A percentile compares a stretch with the other conserved stretches of the same genome.
phyloP scores from a whole-genome alignment of 1,140 invertebrate genomes.

The Ceratina australensis region DNA sequence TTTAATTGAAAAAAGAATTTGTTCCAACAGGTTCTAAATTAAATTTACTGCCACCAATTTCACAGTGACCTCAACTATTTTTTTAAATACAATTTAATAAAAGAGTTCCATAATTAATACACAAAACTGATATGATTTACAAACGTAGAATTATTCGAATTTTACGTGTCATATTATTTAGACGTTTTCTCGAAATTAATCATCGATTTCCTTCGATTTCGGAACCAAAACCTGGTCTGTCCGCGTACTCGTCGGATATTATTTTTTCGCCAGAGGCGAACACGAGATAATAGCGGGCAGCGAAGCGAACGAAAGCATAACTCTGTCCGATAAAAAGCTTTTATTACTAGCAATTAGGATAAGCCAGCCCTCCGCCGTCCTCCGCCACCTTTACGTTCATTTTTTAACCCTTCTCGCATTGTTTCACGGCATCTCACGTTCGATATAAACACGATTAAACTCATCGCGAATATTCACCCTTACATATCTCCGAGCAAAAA shows the following conservation, averaged over 20 bases:
- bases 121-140: too few species aligned
- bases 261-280: constrained; percentile 63
- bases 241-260: constrained; percentile 58
- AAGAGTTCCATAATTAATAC: too few species aligned
- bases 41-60: too few species aligned
- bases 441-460: constrained; percentile 18
- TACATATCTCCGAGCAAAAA: too few species aligned
- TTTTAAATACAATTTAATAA: too few species aligned
- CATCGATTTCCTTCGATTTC: constrained; percentile 4
- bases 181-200: neutral
- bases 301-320: constrained; percentile 68
- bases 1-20: too few species aligned
- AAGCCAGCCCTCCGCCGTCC: constrained; percentile 48
- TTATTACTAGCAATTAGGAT: constrained; percentile 70
- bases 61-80: too few species aligned
- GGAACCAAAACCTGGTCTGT: constrained; percentile 24
- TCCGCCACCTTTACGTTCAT: neutral
- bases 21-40: too few species aligned
- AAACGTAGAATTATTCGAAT: too few species aligned
- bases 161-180: too few species aligned
- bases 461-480: neutral
- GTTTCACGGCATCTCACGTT: constrained; percentile 10
- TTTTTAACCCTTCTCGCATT: constrained; percentile 2
- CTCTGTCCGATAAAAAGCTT: constrained; percentile 69
- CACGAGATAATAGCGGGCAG: constrained; percentile 55